Conservation (phyloP, 2,113 vertebrate species). For the Oriolus oriolus region DNA sequence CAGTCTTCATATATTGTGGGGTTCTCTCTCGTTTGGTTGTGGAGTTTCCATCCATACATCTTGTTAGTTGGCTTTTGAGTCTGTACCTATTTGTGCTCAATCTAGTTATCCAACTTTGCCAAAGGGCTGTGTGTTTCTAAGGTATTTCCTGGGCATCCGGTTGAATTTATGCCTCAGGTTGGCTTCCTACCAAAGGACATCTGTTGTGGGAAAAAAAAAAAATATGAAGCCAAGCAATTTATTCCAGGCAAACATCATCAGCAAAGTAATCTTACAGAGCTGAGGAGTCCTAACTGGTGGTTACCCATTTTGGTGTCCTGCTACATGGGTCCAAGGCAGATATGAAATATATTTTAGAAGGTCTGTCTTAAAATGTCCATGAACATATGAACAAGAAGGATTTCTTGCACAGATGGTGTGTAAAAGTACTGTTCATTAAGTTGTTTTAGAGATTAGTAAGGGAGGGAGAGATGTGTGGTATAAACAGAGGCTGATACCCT, state of each 20-base stretch:
- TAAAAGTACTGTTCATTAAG: background rate
- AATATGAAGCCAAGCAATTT: background rate
- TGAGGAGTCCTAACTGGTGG: background rate
- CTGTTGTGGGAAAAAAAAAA: background rate
- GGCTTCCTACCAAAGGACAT: conserved; percentile 14
- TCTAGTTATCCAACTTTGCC: background rate
- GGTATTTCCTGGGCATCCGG: conserved; percentile 29
- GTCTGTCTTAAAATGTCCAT: background rate
- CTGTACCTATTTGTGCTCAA: background rate
- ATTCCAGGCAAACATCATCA: background rate
- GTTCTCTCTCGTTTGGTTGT: background rate
- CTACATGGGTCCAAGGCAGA: background rate
- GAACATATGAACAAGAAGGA: background rate
- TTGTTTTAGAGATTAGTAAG: background rate
- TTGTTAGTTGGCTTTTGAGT: background rate
- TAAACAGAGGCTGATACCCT: background rate
- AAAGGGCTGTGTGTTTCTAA: background rate
- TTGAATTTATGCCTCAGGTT: conserved; percentile 8
- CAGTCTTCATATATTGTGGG: background rate
- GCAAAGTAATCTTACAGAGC: background rate
- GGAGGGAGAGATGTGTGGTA: background rate
- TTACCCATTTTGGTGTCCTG: background rate
- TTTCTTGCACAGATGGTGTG: background rate
- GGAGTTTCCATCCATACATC: background rate
- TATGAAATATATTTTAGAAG: background rate